Evolutionary conservation across 2,113 vertebrate genomes (phyloP).

Genomic region (Sigmodon hispidus): DNA sequence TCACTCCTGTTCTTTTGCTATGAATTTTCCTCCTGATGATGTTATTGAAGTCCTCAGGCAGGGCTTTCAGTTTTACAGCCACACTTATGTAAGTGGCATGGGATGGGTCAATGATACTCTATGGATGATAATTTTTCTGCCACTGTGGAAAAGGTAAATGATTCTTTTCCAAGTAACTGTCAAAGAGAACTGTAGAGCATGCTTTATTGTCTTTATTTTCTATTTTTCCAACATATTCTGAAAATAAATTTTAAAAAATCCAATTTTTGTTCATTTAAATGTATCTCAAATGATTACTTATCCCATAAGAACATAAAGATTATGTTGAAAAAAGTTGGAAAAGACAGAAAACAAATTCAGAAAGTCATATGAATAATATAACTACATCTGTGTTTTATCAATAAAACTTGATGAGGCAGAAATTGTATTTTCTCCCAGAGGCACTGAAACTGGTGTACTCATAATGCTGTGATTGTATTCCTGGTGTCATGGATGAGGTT

Average conservation of each 20-base stretch:
- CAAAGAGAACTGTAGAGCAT: background rate
- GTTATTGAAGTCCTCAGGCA: background rate
- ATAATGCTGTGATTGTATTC: conserved; percentile 70
- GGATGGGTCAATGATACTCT: background rate
- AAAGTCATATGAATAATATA: conserved; percentile 79
- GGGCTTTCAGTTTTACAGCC: background rate
- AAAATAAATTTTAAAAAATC: conserved; percentile 46
- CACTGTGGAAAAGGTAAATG: background rate
- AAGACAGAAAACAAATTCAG: conserved; percentile 74
- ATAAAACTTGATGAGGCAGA: conserved; percentile 81
- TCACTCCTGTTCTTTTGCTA: background rate
- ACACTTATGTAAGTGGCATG: background rate
- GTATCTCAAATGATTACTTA: conserved; percentile 68
- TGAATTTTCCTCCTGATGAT: background rate
- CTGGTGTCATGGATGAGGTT: conserved; percentile 69
- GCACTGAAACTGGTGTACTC: conserved; percentile 64
- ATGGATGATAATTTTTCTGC: background rate
- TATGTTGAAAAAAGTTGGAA: conserved; percentile 68
- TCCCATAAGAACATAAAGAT: conserved; percentile 69
- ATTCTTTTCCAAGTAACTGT: conserved; percentile 24
- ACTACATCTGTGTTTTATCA: conserved; percentile 79
- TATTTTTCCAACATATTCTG: conserved; percentile 40
- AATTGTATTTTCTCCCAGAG: conserved; percentile 79
- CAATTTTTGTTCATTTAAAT: conserved; percentile 72
- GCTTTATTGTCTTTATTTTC: conserved; percentile 45